These are phyloP conservation scores for Mormyrops attenuatus DNA, from an alignment of 2,797 vertebrate species.

Conservation along the genomic window DNA sequence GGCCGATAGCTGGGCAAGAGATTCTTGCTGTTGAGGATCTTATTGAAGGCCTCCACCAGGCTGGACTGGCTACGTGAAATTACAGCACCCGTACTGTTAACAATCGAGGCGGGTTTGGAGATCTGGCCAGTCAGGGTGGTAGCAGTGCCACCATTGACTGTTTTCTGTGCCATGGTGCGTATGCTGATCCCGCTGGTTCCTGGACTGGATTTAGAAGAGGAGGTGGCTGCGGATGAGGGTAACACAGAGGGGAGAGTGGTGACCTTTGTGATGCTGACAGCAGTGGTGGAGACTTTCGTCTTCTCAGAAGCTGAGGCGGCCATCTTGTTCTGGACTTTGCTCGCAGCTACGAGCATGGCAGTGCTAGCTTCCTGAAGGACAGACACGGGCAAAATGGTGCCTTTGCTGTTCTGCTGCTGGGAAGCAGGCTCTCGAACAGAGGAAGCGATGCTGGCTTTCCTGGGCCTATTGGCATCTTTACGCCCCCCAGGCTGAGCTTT, in stretches of 20 bases:
- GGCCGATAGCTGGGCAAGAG: constrained; percentile 85
- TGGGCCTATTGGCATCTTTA: constrained; percentile 49
- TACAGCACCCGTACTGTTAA: constrained; percentile 70
- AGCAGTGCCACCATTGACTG: constrained; percentile 60
- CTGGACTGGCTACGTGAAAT: constrained; percentile 90
- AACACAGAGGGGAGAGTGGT: constrained; percentile 64
- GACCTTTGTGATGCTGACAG: constrained; percentile 70
- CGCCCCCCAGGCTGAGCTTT: constrained; percentile 46
- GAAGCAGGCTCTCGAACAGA: constrained; percentile 47
- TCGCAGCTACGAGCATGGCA: constrained; percentile 71
- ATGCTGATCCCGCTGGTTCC: constrained; percentile 36
- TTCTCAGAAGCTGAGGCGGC: constrained; percentile 42
- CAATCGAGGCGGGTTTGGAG: constrained; percentile 69
- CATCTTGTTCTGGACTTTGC: constrained; percentile 68
- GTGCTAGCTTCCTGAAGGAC: constrained; percentile 74
- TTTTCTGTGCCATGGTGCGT: constrained; percentile 63
- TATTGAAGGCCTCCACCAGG: constrained; percentile 92
- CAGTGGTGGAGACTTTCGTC: constrained; percentile 67
- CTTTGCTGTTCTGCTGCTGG: constrained; percentile 45
- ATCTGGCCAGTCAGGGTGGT: constrained; percentile 43
- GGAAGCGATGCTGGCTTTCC: constrained; percentile 39
- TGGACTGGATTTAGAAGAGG: constrained; percentile 39
- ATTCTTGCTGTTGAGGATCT: constrained; percentile 94
- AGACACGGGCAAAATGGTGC: constrained; percentile 57
- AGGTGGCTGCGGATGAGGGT: constrained; percentile 23